Conservation (phyloP, 2,113 vertebrate species). For the Sarotherodon lohbergeri region DNA sequence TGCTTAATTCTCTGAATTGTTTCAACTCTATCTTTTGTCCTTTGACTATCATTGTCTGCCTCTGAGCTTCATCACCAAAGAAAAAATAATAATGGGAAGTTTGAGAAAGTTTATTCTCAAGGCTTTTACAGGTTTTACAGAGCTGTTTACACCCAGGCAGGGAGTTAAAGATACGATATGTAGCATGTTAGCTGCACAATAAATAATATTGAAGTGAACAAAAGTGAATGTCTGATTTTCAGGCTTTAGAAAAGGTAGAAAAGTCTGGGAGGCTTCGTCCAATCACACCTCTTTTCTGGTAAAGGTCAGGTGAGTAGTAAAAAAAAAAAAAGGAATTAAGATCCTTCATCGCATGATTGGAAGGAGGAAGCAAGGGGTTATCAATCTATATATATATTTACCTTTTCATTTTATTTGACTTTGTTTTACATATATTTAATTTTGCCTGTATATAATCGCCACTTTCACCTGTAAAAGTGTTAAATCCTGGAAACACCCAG, state of each 20-base stretch:
- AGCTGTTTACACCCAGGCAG: not conserved
- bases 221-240: not conserved
- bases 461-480: not conserved
- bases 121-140: not conserved
- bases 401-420: not conserved
- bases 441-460: not conserved
- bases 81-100: not conserved
- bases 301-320: not conserved
- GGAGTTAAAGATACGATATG: not conserved
- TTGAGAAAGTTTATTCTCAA: not conserved
- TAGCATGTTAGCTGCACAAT: not conserved
- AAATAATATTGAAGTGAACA: not conserved
- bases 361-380: not conserved
- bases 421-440: not conserved
- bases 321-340: not conserved
- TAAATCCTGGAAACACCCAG: not conserved
- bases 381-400: not conserved
- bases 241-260: not conserved
- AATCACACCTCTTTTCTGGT: not conserved
- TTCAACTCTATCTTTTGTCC: not conserved
- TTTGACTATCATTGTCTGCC: not conserved
- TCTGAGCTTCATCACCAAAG: not conserved
- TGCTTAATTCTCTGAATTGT: constrained; percentile 1
- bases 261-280: not conserved
- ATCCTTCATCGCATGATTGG: not conserved